A percentile compares a stretch with the other conserved stretches of the same genome.
phyloP scores from a whole-genome alignment of 2,113 vertebrate species.

The Macrotis lagotis region DNA sequence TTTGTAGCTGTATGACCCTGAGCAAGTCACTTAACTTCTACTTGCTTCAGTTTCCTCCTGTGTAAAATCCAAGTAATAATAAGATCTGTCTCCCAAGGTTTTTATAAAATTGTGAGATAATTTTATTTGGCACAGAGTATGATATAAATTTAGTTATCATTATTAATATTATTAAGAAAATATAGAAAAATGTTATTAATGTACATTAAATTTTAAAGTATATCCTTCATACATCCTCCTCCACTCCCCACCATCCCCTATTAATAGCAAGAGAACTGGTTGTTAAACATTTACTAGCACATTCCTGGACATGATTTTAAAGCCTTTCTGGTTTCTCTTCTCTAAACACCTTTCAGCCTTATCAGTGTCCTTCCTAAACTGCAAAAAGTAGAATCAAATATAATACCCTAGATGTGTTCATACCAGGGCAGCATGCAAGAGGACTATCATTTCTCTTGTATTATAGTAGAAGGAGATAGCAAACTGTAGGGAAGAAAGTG shows the following conservation, averaged over 20 bases:
- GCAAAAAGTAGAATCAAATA: neutral
- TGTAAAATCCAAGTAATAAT: neutral
- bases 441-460: neutral
- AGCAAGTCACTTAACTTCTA: neutral
- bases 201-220: neutral
- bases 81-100: neutral
- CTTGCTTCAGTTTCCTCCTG: neutral
- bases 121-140: neutral
- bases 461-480: neutral
- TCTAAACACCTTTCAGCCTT: neutral
- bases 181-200: neutral
- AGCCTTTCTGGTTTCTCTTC: neutral
- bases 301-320: neutral
- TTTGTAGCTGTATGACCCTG: neutral
- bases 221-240: neutral
- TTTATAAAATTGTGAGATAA: neutral
- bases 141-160: neutral
- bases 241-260: too few relatives aligned
- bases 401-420: neutral
- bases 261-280: too few relatives aligned
- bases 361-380: neutral
- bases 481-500: neutral
- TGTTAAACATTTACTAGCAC: neutral
- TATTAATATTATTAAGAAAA: neutral
- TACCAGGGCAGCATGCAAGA: neutral